Conservation (phyloP, 2,888 invertebrate genomes). For the Herminia tarsipennalis region DNA sequence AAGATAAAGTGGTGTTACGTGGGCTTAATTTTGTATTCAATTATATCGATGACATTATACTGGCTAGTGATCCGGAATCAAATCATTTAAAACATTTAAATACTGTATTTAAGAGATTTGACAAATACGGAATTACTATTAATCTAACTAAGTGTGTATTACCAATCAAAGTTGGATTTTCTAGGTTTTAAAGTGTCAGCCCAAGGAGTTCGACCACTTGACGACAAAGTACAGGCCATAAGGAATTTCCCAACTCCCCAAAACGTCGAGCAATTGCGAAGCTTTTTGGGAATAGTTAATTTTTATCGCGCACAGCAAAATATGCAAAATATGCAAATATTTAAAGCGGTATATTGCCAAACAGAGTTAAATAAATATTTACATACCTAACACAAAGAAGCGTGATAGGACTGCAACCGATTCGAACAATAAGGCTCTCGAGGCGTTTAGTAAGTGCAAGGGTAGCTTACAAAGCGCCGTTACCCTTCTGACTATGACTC, state of each 20-base stretch:
- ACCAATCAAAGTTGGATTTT: too few species aligned
- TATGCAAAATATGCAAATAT: not conserved
- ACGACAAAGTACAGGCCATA: too few species aligned
- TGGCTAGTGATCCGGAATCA: not conserved
- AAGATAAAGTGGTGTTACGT: not conserved
- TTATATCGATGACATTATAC: not conserved
- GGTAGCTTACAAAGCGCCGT: not conserved
- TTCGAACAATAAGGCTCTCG: not conserved
- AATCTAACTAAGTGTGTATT: not conserved
- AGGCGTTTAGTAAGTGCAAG: not conserved
- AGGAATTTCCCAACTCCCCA: too few species aligned
- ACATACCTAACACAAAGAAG: not conserved
- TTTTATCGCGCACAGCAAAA: too few species aligned
- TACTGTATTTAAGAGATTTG: not conserved
- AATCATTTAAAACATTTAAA: not conserved
- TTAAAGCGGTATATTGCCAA: not conserved
- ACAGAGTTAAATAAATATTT: not conserved
- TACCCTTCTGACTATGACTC: not conserved
- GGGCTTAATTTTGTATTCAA: not conserved
- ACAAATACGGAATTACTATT: constrained; percentile 1
- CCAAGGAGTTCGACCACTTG: too few species aligned
- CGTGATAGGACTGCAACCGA: not conserved
- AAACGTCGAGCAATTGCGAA: not conserved
- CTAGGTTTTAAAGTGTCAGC: too few species aligned
- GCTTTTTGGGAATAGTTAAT: not conserved